A percentile compares a stretch with the other conserved stretches of the same genome.
Evolutionary conservation across 2,888 invertebrate species (phyloP).

Genomic region (Carterocephalus palaemon): DNA sequence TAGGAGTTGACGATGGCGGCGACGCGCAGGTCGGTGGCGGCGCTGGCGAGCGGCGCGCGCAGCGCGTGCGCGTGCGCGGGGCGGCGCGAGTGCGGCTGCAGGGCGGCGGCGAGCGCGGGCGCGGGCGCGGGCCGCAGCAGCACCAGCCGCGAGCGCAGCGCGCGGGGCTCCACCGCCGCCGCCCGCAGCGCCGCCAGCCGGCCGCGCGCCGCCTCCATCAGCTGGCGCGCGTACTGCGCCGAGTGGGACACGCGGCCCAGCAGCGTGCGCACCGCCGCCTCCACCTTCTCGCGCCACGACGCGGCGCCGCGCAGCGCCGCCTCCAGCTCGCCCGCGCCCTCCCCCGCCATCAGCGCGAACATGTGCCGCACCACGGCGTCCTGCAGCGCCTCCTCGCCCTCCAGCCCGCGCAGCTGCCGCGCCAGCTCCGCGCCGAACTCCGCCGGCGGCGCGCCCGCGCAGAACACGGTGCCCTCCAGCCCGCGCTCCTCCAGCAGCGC

Average conservation of each 20-base stretch:
- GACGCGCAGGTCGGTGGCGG: not conserved
- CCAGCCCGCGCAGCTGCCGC: constrained; percentile 36
- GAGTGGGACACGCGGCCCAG: constrained; percentile 48
- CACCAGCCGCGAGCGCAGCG: constrained; percentile 41
- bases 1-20: not conserved
- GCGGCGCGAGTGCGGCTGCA: no score
- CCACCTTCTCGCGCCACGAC: constrained; percentile 43
- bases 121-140: constrained; percentile 35
- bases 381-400: constrained; percentile 43
- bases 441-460: constrained; percentile 46
- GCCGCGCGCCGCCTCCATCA: constrained; percentile 43
- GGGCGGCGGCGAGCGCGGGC: not conserved
- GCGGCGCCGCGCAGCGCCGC: constrained; percentile 25
- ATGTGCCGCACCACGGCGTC: constrained; percentile 47
- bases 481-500: constrained; percentile 42
- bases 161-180: constrained; percentile 26
- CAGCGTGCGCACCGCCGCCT: constrained; percentile 39
- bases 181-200: constrained; percentile 32
- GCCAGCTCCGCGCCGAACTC: constrained; percentile 40
- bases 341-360: constrained; percentile 41
- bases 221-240: constrained; percentile 46
- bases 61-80: no score
- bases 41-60: not conserved
- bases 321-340: constrained; percentile 26
- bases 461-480: constrained; percentile 54